Conservation (phyloP, 1,140 invertebrate genomes). For the Portunus trituberculatus region DNA sequence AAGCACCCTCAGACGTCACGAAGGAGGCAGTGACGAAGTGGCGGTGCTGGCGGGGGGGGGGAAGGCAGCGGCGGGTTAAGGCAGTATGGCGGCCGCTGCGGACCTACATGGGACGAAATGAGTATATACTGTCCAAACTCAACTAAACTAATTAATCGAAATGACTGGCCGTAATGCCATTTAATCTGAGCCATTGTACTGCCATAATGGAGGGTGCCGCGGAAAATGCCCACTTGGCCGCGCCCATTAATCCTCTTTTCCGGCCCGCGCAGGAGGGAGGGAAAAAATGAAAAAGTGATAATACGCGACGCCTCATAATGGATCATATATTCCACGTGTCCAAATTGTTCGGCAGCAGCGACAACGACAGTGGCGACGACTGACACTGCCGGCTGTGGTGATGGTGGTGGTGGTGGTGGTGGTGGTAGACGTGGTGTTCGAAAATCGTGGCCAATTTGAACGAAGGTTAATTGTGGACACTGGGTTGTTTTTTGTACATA, state of each 20-base stretch:
- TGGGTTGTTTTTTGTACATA: conserved; percentile 3
- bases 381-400: neutral
- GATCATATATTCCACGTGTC: neutral
- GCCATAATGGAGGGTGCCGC: conserved; percentile 71
- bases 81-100: conserved; percentile 33
- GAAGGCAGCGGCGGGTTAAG: conserved; percentile 44
- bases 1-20: neutral
- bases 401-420: neutral
- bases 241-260: conserved; percentile 16
- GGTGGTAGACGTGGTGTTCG: neutral
- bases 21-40: neutral
- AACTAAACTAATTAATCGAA: conserved; percentile 76
- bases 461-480: conserved; percentile 10
- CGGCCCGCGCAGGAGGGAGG: neutral
- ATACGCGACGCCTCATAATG: neutral
- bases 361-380: too few relatives aligned
- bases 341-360: neutral
- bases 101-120: conserved; percentile 71
- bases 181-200: conserved; percentile 75
- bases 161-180: conserved; percentile 75
- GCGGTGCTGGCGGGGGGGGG: neutral
- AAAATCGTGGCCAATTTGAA: conserved; percentile 22
- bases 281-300: conserved; percentile 11
- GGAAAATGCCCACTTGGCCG: conserved; percentile 61
- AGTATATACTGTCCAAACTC: conserved; percentile 75